Evolutionary conservation across 2,113 vertebrate genomes (phyloP), one percentile per base, ranked within the genome.

Genomic region (Misgurnus anguillicaudatus): DNA sequence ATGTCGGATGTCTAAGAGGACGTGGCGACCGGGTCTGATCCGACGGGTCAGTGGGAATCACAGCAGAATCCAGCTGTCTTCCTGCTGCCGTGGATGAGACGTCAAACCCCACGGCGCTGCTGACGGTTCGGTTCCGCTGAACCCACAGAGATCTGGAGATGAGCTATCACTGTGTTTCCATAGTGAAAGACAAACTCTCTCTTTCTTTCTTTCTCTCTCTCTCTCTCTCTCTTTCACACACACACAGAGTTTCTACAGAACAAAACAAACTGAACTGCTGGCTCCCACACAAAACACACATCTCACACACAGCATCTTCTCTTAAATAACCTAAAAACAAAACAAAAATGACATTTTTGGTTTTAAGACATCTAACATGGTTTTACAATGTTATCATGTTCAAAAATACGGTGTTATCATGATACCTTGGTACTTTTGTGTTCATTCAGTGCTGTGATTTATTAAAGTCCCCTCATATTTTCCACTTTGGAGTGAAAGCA

Each of bases 211-310:
- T 3, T 31, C 3, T 31, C 24, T 31, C 24, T 31, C 24, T 31
- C 24, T 31, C 24, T 31, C 24, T 31, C 24, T 31, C 24, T 31
- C 24, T 31, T 31, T 31, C 24, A 39, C 47, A 21, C 79, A 45
- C 31, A 31, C 42, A 39, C 16, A n/a, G 13, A 38, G 42, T n/a
- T 38, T 39, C n/a, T n/a, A n/a, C 68, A 19, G n/a, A 71, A 19
- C 48, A 24, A 72, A 72, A 9, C 5, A 53, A 16, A 9, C 14
- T n/a, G 16, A 66, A 60, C 62, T 10, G 41, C 5, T 75, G 84
- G 85, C 84, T 39, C 53, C 36, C 78, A 62, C 63, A 69, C 75
- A 39, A 81, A 71, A 80, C 74, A 79, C 31, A 48, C 65, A 78
- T 39, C 73, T 76, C 24, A 38, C 14, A n/a, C 47, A 36, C 13